A percentile compares a stretch with the other conserved stretches of the same genome.
Conservation (phyloP, 1,140 invertebrate species). For the Drosophila hydei region DNA sequence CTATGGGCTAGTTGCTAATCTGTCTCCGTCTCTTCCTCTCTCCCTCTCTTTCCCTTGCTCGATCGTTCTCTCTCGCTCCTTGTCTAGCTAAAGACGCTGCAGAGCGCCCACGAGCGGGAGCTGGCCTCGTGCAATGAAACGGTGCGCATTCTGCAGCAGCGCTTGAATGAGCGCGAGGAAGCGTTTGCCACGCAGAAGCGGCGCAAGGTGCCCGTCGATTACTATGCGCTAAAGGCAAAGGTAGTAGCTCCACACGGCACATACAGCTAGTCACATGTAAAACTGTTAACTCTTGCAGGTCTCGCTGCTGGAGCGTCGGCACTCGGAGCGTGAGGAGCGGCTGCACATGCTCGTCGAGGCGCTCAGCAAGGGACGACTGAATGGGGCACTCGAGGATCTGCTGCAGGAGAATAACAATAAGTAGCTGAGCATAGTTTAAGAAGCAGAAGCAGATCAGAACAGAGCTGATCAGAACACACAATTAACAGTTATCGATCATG, state of each 20-base stretch:
- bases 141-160: slow-evolving; percentile 77
- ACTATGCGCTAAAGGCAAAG: slow-evolving; percentile 83
- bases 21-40: not conserved
- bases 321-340: slow-evolving; percentile 82
- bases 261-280: not conserved
- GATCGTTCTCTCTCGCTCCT: not conserved
- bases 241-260: slow-evolving; percentile 33
- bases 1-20: not conserved
- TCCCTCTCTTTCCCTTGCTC: not conserved
- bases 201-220: slow-evolving; percentile 82
- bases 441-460: not conserved
- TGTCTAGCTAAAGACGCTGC: slow-evolving; percentile 88
- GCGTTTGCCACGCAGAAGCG: slow-evolving; percentile 76
- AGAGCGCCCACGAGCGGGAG: slow-evolving; percentile 91
- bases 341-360: slow-evolving; percentile 83
- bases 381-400: slow-evolving; percentile 76
- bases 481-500: not conserved
- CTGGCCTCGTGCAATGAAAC: slow-evolving; percentile 85
- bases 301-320: slow-evolving; percentile 76
- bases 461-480: not conserved
- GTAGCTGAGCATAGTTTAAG: slow-evolving; percentile 20
- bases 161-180: slow-evolving; percentile 81
- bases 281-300: slow-evolving; percentile 49
- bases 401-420: slow-evolving; percentile 79
- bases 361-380: slow-evolving; percentile 79